Evolutionary conservation across 2,797 vertebrate genomes (phyloP).

Genomic region (Ateles fusciceps): DNA sequence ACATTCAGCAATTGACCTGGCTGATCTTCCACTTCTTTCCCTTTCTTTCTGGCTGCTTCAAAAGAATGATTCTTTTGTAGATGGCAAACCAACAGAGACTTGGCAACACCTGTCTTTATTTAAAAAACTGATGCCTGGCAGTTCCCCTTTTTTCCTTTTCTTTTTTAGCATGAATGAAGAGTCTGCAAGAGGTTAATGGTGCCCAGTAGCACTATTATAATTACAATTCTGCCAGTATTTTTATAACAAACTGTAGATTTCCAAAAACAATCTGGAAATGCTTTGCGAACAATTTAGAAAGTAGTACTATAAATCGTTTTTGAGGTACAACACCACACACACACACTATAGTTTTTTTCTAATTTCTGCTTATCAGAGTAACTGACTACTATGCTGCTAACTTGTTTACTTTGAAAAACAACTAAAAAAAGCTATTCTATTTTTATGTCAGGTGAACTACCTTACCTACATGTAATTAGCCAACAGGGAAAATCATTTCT

Average conservation of each 20-base stretch:
- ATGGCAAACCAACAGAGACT: background rate
- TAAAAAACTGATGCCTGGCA: constrained; percentile 38
- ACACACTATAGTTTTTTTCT: background rate
- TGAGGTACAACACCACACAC: background rate
- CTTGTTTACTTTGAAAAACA: background rate
- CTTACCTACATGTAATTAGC: background rate
- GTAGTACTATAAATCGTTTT: background rate
- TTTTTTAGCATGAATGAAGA: background rate
- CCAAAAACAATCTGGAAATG: constrained; percentile 48
- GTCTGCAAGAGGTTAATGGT: constrained; percentile 60
- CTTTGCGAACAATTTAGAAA: constrained; percentile 35
- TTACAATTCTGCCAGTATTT: constrained; percentile 63
- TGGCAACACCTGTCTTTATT: constrained; percentile 69
- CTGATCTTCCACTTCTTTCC: background rate
- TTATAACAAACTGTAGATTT: constrained; percentile 53
- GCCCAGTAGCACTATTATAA: constrained; percentile 60
- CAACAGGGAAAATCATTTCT: background rate
- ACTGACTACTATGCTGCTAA: background rate
- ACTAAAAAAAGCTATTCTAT: background rate
- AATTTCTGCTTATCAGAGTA: background rate
- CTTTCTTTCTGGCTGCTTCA: constrained; percentile 27
- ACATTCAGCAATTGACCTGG: background rate
- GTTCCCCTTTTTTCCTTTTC: constrained; percentile 21
- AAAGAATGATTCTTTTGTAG: constrained; percentile 45
- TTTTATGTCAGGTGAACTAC: background rate